phyloP scores from a whole-genome alignment of 2,113 vertebrate genomes.

The Bucco capensis region DNA sequence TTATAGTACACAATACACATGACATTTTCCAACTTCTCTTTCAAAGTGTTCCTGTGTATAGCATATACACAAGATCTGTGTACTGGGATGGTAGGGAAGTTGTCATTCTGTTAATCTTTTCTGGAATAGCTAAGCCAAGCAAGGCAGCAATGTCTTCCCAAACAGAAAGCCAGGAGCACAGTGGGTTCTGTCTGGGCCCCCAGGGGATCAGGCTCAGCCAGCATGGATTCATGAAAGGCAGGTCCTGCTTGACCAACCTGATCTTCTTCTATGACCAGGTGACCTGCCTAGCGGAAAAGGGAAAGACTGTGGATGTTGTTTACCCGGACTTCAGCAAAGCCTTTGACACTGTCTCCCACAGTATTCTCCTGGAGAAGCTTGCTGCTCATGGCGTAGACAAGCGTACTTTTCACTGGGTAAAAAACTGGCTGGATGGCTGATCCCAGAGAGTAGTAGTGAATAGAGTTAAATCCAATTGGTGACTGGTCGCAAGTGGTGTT shows the following conservation, averaged over 20 bases:
- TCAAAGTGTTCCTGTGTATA: constrained; percentile 55
- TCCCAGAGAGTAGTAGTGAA: no score
- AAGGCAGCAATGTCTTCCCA: neutral
- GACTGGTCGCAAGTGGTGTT: no score
- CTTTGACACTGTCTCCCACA: neutral
- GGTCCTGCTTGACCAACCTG: neutral
- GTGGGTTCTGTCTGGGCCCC: neutral
- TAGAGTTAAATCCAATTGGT: no score
- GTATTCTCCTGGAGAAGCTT: no score
- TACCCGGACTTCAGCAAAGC: neutral
- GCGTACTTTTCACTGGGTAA: no score
- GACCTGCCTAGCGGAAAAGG: neutral
- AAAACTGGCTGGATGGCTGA: no score
- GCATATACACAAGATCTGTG: constrained; percentile 11
- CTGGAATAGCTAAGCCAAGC: constrained; percentile 37
- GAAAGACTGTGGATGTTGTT: neutral
- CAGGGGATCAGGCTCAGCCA: no score
- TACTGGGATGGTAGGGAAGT: constrained; percentile 50
- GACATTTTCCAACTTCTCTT: constrained; percentile 52
- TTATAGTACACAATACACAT: constrained; percentile 56
- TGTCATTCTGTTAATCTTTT: constrained; percentile 36
- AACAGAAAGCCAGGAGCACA: neutral
- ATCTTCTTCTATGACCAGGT: neutral
- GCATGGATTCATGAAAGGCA: neutral
- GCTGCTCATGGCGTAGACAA: no score